These are phyloP conservation scores for Nephrotoma guestfalica DNA, from an alignment of 2,888 invertebrate species.

Conservation along the genomic window DNA sequence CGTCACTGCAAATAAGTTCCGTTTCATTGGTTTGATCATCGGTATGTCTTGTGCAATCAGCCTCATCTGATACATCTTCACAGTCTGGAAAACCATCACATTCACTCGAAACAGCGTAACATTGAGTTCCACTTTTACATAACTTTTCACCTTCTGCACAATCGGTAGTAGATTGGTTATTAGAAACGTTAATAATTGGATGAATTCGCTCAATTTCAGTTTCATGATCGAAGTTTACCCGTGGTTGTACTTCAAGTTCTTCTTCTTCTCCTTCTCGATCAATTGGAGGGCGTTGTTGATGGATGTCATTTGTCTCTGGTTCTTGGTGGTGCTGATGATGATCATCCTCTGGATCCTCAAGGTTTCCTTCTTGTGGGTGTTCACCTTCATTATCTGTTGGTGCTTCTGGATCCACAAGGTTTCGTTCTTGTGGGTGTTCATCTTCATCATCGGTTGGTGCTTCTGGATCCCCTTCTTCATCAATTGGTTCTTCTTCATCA, in stretches of 20 bases:
- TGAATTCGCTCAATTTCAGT: background rate
- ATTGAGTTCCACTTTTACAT: background rate
- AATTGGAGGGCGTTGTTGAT: too few relatives aligned
- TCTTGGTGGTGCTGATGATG: too few relatives aligned
- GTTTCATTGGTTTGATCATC: background rate
- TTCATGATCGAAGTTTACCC: too few relatives aligned
- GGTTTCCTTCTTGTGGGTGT: too few relatives aligned
- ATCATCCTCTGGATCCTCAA: too few relatives aligned
- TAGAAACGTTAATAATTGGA: background rate
- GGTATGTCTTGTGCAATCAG: background rate
- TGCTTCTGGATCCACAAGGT: background rate
- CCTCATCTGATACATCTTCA: background rate
- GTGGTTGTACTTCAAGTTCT: too few relatives aligned
- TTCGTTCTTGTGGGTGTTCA: background rate
- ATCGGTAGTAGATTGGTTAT: background rate
- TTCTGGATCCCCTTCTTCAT: background rate
- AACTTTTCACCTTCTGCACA: background rate
- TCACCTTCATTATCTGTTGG: background rate
- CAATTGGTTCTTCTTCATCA: background rate
- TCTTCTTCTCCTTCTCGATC: too few relatives aligned
- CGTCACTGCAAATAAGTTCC: background rate
- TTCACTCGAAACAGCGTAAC: background rate
- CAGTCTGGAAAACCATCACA: background rate
- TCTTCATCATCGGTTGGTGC: background rate
- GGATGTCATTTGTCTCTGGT: too few relatives aligned